Evolutionary conservation across 2,888 invertebrate genomes (phyloP).

Genomic region (Palloptera scutellata): DNA sequence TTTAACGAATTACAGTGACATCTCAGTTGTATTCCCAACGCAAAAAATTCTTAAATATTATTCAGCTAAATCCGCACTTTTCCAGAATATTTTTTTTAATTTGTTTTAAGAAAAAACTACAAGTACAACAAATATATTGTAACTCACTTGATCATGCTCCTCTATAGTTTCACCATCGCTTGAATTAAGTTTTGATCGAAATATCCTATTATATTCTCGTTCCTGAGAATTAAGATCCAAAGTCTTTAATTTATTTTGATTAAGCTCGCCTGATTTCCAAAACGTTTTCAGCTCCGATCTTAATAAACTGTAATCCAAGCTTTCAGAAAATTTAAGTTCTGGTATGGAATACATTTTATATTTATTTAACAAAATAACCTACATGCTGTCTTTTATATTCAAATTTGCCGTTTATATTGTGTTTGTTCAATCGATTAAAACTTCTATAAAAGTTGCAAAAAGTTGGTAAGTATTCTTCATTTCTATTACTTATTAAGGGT

Average conservation of each 20-base stretch:
- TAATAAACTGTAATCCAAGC: conserved; percentile 4
- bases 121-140: too few species aligned
- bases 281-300: conserved; percentile 15
- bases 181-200: conserved; percentile 18
- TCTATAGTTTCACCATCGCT: conserved; percentile 24
- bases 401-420: conserved; percentile 1
- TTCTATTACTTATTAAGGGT: too few species aligned
- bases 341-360: conserved; percentile 8
- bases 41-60: too few species aligned
- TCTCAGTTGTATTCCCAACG: too few species aligned
- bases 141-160: conserved; percentile 20
- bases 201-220: conserved; percentile 15
- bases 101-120: too few species aligned
- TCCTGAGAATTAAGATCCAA: conserved; percentile 18
- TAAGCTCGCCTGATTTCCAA: background rate
- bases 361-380: background rate
- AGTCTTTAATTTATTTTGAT: conserved; percentile 19
- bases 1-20: too few species aligned
- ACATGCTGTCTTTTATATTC: too few species aligned
- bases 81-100: too few species aligned
- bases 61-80: too few species aligned
- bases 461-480: background rate
- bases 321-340: conserved; percentile 6
- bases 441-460: background rate
- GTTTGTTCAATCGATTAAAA: background rate